Conservation (phyloP, 2,888 invertebrate genomes). For the Hirtodrosophila confusa region DNA sequence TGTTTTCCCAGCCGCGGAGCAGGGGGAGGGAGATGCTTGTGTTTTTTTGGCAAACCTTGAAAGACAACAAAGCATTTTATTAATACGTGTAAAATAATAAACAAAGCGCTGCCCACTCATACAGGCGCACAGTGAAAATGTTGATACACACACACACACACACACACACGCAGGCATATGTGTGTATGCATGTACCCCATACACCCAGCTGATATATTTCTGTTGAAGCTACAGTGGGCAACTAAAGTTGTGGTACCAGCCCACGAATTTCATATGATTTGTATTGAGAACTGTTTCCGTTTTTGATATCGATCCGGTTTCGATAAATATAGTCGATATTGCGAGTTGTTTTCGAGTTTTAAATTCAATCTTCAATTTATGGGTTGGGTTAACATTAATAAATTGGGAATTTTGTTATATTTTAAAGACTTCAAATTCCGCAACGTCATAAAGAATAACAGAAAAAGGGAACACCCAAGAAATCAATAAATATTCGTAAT, state of each 20-base stretch:
- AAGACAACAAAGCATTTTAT: constrained; percentile 63
- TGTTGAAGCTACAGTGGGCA: constrained; percentile 16
- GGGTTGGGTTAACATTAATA: too few species aligned
- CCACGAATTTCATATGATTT: too few species aligned
- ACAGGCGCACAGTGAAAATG: constrained; percentile 42
- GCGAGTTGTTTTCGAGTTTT: too few species aligned
- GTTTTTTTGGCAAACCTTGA: constrained; percentile 57
- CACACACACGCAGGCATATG: constrained; percentile 21
- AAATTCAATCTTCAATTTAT: too few species aligned
- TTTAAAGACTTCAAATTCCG: too few species aligned
- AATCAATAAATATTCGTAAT: too few species aligned
- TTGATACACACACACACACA: constrained; percentile 35
- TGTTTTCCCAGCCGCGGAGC: constrained; percentile 38
- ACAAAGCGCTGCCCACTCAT: constrained; percentile 43
- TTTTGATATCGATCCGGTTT: too few species aligned
- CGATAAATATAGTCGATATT: too few species aligned
- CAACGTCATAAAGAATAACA: too few species aligned
- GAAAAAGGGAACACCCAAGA: too few species aligned
- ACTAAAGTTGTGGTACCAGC: constrained; percentile 10
- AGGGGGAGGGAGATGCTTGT: constrained; percentile 7
- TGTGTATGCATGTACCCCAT: background rate
- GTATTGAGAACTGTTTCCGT: too few species aligned
- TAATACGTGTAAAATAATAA: constrained; percentile 62
- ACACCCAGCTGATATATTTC: constrained; percentile 50
- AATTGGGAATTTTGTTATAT: too few species aligned